Evolutionary conservation across 2,888 invertebrate genomes (phyloP).

Genomic region (Rhaphigaster nebulosa): DNA sequence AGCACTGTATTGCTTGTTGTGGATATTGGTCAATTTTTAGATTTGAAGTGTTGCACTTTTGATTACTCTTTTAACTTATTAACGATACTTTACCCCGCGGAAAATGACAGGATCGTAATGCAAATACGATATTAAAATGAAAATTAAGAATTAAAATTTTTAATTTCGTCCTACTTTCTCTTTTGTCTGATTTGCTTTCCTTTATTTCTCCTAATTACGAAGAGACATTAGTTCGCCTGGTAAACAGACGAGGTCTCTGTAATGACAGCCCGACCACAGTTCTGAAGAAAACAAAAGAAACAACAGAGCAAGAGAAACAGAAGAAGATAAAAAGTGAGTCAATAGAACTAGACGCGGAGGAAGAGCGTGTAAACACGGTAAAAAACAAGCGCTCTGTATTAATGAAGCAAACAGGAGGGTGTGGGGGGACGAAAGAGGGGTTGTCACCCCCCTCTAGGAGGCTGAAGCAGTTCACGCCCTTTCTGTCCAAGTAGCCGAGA

Average conservation of each 20-base stretch:
- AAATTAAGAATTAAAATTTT: not conserved
- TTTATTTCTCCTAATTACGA: not conserved
- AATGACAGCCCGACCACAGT: not conserved
- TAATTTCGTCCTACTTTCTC: not conserved
- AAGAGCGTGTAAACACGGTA: constrained; percentile 10
- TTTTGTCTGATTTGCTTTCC: not conserved
- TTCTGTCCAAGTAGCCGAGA: not conserved
- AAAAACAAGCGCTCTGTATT: constrained; percentile 42
- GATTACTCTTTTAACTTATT: too few relatives aligned
- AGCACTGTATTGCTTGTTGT: too few relatives aligned
- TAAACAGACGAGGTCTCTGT: not conserved
- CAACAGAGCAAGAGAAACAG: not conserved
- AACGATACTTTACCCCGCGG: too few relatives aligned
- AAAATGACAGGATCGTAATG: too few relatives aligned
- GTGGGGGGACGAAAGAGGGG: not conserved
- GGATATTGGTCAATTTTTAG: too few relatives aligned
- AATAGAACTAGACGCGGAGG: constrained; percentile 2
- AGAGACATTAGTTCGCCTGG: not conserved
- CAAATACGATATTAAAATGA: too few relatives aligned
- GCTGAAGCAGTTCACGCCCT: not conserved
- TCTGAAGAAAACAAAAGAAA: constrained; percentile 9
- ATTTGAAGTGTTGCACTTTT: too few relatives aligned
- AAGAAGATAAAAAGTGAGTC: constrained; percentile 28
- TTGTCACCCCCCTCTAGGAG: not conserved
- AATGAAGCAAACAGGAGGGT: constrained; percentile 47